Conservation (phyloP, 2,797 vertebrate species). For the Acanthiza pusilla region DNA sequence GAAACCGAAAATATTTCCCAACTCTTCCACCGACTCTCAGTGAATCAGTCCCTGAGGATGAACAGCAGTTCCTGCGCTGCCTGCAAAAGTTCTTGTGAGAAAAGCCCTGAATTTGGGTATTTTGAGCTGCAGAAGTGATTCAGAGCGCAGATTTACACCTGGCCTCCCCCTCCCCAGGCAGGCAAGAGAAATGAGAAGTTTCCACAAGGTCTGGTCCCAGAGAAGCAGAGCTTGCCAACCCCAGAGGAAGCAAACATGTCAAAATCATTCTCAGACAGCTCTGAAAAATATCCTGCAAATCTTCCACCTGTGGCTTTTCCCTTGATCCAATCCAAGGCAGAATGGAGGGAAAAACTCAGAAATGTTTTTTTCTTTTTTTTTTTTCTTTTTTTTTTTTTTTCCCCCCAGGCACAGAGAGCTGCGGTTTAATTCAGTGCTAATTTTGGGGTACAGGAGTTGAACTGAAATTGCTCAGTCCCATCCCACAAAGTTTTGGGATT, state of each 20-base stretch:
- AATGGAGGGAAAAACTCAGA: background rate
- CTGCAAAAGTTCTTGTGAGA: background rate
- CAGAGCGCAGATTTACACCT: background rate
- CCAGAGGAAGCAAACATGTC: background rate
- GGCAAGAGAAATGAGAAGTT: background rate
- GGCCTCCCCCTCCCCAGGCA: background rate
- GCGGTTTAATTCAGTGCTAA: background rate
- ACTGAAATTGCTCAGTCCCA: background rate
- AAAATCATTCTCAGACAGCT: background rate
- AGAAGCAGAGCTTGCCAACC: background rate
- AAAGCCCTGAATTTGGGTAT: background rate
- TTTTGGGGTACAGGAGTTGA: background rate
- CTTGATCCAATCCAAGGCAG: background rate
- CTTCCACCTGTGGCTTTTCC: background rate
- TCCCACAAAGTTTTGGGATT: rapidly evolving
- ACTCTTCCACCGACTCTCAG: background rate
- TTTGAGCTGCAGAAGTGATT: background rate
- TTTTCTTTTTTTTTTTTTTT: background rate
- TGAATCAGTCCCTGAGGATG: background rate
- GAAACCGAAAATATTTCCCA: background rate
- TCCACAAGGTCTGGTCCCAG: background rate
- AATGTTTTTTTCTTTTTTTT: background rate
- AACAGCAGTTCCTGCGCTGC: background rate
- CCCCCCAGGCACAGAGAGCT: background rate
- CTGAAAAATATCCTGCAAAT: background rate